Evolutionary conservation across 2,113 vertebrate species (phyloP).

Genomic region (Rhabdomys dilectus): DNA sequence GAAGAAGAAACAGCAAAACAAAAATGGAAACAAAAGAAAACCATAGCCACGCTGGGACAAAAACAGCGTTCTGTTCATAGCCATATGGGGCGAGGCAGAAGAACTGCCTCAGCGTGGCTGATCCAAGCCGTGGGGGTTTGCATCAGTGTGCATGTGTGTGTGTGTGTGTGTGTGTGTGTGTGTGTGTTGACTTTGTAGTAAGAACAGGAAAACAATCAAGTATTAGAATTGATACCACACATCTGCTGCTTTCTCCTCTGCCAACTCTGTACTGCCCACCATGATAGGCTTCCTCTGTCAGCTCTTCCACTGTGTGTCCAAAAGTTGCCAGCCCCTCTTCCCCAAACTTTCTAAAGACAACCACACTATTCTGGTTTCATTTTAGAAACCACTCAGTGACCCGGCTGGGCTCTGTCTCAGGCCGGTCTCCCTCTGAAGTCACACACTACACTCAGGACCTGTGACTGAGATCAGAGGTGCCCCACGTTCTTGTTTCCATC

Average conservation of each 20-base stretch:
- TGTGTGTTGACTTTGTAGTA: not conserved
- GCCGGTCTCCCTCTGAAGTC: not conserved
- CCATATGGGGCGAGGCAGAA: too few species aligned
- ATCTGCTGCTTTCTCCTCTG: too few species aligned
- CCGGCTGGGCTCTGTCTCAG: not conserved
- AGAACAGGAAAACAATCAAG: not conserved
- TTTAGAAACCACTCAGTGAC: not conserved
- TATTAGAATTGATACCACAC: not conserved
- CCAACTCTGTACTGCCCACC: not conserved
- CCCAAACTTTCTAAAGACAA: not conserved
- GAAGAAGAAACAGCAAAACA: too few species aligned
- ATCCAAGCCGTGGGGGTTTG: too few species aligned
- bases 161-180: too few species aligned
- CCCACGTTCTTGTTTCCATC: fast-evolving
- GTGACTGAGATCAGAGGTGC: not conserved
- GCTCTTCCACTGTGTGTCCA: not conserved
- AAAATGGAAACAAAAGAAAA: not conserved
- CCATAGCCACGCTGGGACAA: not conserved
- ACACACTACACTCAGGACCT: not conserved
- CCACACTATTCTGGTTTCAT: not conserved
- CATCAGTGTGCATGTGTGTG: too few species aligned
- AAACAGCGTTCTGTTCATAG: fast-evolving
- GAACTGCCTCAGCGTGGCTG: not conserved
- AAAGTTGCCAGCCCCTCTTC: not conserved
- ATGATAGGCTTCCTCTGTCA: not conserved